These are phyloP conservation scores for Odontophorus gujanensis DNA, from an alignment of 2,113 vertebrate genomes.

Conservation along the genomic window DNA sequence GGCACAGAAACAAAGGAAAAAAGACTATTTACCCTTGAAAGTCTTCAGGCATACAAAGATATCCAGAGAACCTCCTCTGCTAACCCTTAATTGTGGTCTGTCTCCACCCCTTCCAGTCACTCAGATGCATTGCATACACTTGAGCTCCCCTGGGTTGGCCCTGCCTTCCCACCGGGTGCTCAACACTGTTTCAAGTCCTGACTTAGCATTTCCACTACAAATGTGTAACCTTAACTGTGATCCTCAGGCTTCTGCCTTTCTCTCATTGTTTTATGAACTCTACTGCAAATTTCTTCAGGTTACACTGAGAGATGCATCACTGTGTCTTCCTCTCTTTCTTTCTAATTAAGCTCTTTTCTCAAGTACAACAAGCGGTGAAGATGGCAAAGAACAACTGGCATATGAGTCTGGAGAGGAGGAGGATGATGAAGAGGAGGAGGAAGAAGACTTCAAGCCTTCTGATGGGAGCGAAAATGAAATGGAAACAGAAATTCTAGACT, in stretches of 20 bases:
- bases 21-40: too few relatives aligned
- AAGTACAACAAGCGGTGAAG: constrained; percentile 64
- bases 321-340: not conserved
- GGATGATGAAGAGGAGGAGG: constrained; percentile 86
- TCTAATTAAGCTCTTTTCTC: constrained; percentile 78
- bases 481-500: constrained; percentile 96
- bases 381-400: constrained; percentile 68
- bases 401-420: constrained; percentile 80
- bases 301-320: not conserved
- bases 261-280: not conserved
- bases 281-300: not conserved
- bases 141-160: too few relatives aligned
- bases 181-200: too few relatives aligned
- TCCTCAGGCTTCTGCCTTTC: not conserved
- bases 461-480: constrained; percentile 98
- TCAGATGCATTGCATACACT: too few relatives aligned
- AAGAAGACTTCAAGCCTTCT: constrained; percentile 90
- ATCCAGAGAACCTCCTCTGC: too few relatives aligned
- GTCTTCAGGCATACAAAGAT: too few relatives aligned
- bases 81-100: too few relatives aligned
- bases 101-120: too few relatives aligned
- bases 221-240: not conserved
- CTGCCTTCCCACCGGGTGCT: too few relatives aligned
- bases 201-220: too few relatives aligned
- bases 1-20: too few relatives aligned